Conservation (phyloP, 2,113 vertebrate species). For the Crotalus tigris region DNA sequence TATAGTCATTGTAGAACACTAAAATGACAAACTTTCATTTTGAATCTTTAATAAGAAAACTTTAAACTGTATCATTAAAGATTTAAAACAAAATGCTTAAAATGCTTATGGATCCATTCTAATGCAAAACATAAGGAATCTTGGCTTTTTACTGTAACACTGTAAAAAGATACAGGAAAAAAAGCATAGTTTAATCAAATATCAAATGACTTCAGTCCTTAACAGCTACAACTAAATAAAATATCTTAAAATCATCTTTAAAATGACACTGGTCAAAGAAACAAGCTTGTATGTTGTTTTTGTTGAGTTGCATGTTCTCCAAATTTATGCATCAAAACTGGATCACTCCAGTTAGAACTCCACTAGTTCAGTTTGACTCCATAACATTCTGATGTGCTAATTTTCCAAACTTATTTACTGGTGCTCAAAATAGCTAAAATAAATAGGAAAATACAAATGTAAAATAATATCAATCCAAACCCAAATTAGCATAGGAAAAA, state of each 20-base stretch:
- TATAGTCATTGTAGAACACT: background rate
- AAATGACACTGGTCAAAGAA: background rate
- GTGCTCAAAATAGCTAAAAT: background rate
- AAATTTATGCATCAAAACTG: background rate
- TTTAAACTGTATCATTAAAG: slow-evolving; percentile 1
- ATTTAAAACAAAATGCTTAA: background rate
- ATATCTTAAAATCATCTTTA: slow-evolving; percentile 6
- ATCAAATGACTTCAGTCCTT: slow-evolving; percentile 17
- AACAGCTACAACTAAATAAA: slow-evolving; percentile 6
- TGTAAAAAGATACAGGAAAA: background rate
- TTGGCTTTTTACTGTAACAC: slow-evolving; percentile 5
- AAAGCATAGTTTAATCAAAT: background rate
- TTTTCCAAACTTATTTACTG: background rate
- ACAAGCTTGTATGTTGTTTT: background rate
- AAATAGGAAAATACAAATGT: background rate
- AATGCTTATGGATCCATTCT: background rate
- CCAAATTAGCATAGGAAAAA: background rate
- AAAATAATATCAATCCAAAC: background rate
- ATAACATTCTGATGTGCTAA: background rate
- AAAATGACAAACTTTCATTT: background rate
- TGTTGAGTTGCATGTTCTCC: background rate
- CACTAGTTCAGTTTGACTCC: background rate
- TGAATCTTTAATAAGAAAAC: slow-evolving; percentile 1
- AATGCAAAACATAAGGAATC: background rate
- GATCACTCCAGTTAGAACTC: background rate